phyloP scores from a whole-genome alignment of 1,140 invertebrate species.

The Plectrocnemia conspersa region DNA sequence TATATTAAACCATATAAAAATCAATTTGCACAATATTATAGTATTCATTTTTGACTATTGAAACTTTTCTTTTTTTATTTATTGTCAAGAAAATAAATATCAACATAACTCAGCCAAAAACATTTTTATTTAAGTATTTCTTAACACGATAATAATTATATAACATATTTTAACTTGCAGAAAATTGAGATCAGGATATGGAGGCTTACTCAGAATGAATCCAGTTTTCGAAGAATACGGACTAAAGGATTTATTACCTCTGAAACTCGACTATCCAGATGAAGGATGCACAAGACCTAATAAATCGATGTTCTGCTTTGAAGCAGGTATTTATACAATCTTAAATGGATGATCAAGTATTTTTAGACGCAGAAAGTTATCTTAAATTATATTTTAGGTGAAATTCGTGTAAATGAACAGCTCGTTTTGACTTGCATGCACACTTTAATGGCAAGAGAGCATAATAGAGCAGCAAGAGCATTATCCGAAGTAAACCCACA shows the following conservation, averaged over 20 bases:
- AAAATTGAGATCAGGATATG: constrained; percentile 72
- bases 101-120: too few relatives aligned
- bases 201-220: constrained; percentile 78
- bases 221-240: constrained; percentile 83
- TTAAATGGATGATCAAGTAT: not conserved
- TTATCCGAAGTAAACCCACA: constrained; percentile 81
- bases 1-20: too few relatives aligned
- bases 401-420: constrained; percentile 92
- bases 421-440: constrained; percentile 86
- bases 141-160: not conserved
- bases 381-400: constrained; percentile 56
- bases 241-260: constrained; percentile 79
- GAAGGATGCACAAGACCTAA: constrained; percentile 89
- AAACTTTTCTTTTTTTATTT: too few relatives aligned
- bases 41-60: too few relatives aligned
- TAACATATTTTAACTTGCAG: constrained; percentile 43
- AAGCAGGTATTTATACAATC: constrained; percentile 61
- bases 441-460: constrained; percentile 82
- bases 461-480: constrained; percentile 77
- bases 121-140: not conserved
- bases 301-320: constrained; percentile 85
- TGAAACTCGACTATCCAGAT: constrained; percentile 87
- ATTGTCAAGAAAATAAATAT: too few relatives aligned
- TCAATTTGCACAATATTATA: too few relatives aligned
- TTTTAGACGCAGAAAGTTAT: constrained; percentile 11